Conservation (phyloP, 2,888 invertebrate genomes). For the Orthonychiurus folsomi region DNA sequence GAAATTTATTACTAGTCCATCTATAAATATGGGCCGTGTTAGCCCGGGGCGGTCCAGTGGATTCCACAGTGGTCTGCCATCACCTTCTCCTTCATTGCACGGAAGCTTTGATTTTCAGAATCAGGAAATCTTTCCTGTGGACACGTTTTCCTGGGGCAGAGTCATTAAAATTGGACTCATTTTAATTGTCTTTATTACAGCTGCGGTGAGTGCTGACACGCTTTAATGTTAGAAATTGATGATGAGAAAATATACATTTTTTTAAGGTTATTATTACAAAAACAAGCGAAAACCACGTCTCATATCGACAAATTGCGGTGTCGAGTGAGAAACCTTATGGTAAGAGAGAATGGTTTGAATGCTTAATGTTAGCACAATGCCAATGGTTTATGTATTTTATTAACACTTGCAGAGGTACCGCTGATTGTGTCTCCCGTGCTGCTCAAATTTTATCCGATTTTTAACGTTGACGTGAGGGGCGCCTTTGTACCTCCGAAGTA, state of each 20-base stretch:
- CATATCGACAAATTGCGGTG: conserved; percentile 26
- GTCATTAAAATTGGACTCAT: conserved; percentile 32
- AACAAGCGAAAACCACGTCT: conserved; percentile 24
- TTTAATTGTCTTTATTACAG: conserved; percentile 21
- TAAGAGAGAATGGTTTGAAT: too few species aligned
- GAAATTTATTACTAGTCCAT: neutral
- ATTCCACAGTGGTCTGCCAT: conserved; percentile 26
- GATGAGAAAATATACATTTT: conserved; percentile 3
- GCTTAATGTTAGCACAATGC: too few species aligned
- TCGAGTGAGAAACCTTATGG: conserved; percentile 20
- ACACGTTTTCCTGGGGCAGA: conserved; percentile 29
- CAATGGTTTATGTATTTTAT: too few species aligned
- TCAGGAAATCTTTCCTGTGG: conserved; percentile 17
- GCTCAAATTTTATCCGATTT: conserved; percentile 26
- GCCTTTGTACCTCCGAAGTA: conserved; percentile 53
- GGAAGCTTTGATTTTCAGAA: conserved; percentile 26
- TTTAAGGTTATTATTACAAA: conserved; percentile 29
- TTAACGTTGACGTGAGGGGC: conserved; percentile 53
- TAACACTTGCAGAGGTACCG: conserved; percentile 24
- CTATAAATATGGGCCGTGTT: neutral
- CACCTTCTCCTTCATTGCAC: conserved; percentile 22
- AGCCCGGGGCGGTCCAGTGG: conserved; percentile 19
- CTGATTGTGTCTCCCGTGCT: conserved; percentile 20
- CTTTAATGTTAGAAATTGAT: neutral
- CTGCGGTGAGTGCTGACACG: conserved; percentile 26